Conservation (phyloP, 2,888 invertebrate genomes). For the Clostera curtula region DNA sequence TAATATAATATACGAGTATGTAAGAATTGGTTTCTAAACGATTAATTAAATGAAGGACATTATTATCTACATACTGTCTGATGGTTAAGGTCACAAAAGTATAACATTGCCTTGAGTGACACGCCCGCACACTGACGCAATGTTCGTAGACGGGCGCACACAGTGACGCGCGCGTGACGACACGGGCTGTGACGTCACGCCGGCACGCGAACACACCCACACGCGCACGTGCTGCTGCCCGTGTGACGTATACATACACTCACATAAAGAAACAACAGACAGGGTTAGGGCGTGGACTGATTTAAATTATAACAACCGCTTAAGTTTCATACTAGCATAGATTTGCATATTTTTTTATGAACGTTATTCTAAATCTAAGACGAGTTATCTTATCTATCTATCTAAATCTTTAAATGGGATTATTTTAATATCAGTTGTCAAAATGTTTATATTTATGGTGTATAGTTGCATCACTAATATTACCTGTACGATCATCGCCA, state of each 20-base stretch:
- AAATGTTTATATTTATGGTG: too few relatives aligned
- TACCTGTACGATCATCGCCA: too few relatives aligned
- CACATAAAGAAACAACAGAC: slow-evolving; percentile 27
- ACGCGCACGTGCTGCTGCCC: slow-evolving; percentile 44
- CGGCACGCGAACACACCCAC: slow-evolving; percentile 69
- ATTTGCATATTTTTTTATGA: too few relatives aligned
- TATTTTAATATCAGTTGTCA: too few relatives aligned
- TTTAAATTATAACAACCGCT: too few relatives aligned
- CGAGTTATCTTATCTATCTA: too few relatives aligned
- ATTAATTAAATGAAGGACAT: slow-evolving; percentile 49
- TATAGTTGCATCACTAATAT: too few relatives aligned
- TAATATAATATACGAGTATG: background rate
- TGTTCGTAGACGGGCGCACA: slow-evolving; percentile 29
- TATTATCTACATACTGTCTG: slow-evolving; percentile 37
- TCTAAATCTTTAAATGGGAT: too few relatives aligned
- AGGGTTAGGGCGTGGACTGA: too few relatives aligned
- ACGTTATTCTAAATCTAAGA: too few relatives aligned
- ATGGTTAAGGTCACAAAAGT: slow-evolving; percentile 74
- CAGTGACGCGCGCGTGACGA: slow-evolving; percentile 38
- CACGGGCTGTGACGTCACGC: slow-evolving; percentile 57
- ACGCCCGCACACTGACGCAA: slow-evolving; percentile 35
- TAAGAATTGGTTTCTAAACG: too few relatives aligned
- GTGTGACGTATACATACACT: slow-evolving; percentile 51
- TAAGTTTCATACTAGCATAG: too few relatives aligned
- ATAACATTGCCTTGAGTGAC: slow-evolving; percentile 62